Conservation (phyloP, 2,113 vertebrate species). For the Amphiprion percula region DNA sequence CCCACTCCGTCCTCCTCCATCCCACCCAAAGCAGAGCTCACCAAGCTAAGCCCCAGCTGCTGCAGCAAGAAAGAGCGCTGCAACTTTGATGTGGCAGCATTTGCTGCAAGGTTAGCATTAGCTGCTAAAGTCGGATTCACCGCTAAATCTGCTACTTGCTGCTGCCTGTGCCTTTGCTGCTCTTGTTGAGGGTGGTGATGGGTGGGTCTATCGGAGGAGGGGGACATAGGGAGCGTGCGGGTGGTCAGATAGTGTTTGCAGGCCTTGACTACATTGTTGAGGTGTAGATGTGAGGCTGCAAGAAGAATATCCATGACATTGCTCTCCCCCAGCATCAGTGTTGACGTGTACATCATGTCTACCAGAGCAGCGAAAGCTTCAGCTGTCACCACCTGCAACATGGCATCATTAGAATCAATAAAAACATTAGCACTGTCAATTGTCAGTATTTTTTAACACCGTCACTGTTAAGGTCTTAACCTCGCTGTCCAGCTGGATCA, state of each 20-base stretch:
- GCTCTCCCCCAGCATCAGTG: constrained; percentile 96
- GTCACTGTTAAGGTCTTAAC: constrained; percentile 56
- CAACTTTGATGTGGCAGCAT: constrained; percentile 82
- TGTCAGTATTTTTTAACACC: too few species aligned
- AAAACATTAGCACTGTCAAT: neutral
- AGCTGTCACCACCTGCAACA: constrained; percentile 89
- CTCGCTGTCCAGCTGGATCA: constrained; percentile 97
- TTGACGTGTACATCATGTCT: constrained; percentile 99
- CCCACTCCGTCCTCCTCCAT: constrained; percentile 71
- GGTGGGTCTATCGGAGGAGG: constrained; percentile 80
- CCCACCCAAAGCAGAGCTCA: constrained; percentile 91
- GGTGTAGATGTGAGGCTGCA: constrained; percentile 95
- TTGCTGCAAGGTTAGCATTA: constrained; percentile 60
- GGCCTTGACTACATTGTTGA: constrained; percentile 97
- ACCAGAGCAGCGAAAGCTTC: constrained; percentile 96
- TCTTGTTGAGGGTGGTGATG: constrained; percentile 76
- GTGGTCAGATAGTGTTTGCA: constrained; percentile 99
- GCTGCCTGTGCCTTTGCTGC: constrained; percentile 83
- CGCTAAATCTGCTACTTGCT: constrained; percentile 75
- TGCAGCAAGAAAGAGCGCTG: constrained; percentile 97
- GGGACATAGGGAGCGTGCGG: constrained; percentile 93
- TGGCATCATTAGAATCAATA: constrained; percentile 4
- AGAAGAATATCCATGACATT: constrained; percentile 98
- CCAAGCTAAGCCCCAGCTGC: constrained; percentile 95
- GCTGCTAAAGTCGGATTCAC: constrained; percentile 55